Conservation (phyloP, 2,113 vertebrate genomes). For the Tragulus kanchil region DNA sequence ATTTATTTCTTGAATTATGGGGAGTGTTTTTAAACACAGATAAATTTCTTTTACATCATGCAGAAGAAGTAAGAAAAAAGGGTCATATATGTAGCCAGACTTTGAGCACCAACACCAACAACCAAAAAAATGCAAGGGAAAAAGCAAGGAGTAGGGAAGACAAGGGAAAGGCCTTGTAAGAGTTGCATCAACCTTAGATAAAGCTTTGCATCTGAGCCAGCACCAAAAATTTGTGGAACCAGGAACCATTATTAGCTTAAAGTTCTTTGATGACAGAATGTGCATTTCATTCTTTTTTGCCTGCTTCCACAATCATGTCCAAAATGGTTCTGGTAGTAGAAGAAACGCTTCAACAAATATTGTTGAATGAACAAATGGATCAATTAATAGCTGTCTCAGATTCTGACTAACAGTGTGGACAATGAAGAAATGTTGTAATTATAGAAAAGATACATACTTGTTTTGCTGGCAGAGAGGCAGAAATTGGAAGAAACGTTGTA, state of each 20-base stretch:
- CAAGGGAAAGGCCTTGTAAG: not conserved
- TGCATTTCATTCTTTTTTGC: not conserved
- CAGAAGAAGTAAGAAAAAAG: conserved; percentile 11
- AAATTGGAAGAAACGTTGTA: not conserved
- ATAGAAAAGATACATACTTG: not conserved
- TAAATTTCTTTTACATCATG: conserved; percentile 43
- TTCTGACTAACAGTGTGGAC: not conserved
- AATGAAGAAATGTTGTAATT: not conserved
- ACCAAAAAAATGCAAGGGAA: no score
- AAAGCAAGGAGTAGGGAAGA: not conserved
- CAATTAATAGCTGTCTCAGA: not conserved
- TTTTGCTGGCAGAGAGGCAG: conserved; percentile 16
- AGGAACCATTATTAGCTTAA: not conserved
- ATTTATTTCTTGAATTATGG: conserved; percentile 56
- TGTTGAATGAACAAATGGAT: not conserved
- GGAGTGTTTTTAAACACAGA: conserved; percentile 65
- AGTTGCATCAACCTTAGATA: not conserved
- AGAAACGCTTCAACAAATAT: not conserved
- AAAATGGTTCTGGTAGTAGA: not conserved
- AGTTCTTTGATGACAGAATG: conserved; percentile 18
- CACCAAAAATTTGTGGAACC: not conserved
- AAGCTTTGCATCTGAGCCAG: not conserved
- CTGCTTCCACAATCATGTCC: not conserved
- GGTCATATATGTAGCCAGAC: not conserved
- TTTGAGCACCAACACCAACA: conserved; percentile 41